Evolutionary conservation across 2,797 vertebrate species (phyloP), one percentile per base, ranked within the genome.

Genomic region (Argya squamiceps): DNA sequence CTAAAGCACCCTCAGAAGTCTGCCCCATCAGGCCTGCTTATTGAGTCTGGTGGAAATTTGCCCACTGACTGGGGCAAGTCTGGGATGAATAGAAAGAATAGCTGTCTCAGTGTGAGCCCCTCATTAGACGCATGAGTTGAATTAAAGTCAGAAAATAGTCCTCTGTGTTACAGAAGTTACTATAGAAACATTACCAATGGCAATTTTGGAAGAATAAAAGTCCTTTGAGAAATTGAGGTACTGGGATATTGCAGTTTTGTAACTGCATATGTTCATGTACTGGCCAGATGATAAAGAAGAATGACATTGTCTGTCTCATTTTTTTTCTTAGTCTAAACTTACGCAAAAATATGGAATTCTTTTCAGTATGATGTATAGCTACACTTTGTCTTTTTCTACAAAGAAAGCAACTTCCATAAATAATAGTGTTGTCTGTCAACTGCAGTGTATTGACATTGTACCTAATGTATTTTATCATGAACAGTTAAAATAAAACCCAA

Each of bases 41-140:
- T 30, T 63, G 85, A 59, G 55, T 58, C 59, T 88, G 26, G 73
- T 88, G 65, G 79, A 91, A 93, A 89, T 91, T 75, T 88, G 83
- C 74, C 80, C 50, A 9, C 74, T 76, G 59, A 90, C 50, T 44
- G 50, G 36, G 77, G 29, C 59, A 67, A 65, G 67, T 37, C 67
- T 83, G 60, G 67, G 21, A 74, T 89, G 79, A 95, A 84, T 46
- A 86, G 76, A 92, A 88, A 93, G 85, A 96, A 88, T 60, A 55
- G 62, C 11, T 2, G 4, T n/a, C 74, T 76, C 88, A 82, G 39
- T 37, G 70, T 88, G 86, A 95, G 85, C 43, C 36, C 34, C 6
- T 17, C 55, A 63, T 82, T 92, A 82, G 59, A 24, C 6, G n/a
- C 46, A 64, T 15, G 79, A 86, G 39, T 17, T 81, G 53, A 95